These are phyloP conservation scores for Spicauda simplicius DNA, from an alignment of 2,888 invertebrate species.

Conservation along the genomic window DNA sequence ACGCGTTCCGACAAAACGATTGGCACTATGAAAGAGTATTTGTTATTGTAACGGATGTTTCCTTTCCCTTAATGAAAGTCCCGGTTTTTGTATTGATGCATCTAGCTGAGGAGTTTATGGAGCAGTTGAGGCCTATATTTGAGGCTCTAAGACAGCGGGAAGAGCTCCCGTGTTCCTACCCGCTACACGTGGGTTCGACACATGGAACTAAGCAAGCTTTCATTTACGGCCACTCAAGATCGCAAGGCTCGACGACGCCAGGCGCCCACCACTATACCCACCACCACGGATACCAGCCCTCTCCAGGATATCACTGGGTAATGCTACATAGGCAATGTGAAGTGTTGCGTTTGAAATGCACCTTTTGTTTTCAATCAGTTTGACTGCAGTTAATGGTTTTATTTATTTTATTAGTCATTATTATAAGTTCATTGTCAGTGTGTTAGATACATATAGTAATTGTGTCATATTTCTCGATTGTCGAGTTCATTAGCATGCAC, in stretches of 20 bases:
- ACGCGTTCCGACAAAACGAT: slow-evolving; percentile 73
- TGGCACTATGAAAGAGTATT: slow-evolving; percentile 79
- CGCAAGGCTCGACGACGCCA: slow-evolving; percentile 86
- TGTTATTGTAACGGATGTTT: slow-evolving; percentile 57
- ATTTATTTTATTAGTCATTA: slow-evolving; percentile 54
- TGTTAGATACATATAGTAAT: slow-evolving; percentile 55
- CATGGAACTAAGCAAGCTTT: slow-evolving; percentile 86
- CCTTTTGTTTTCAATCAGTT: slow-evolving; percentile 55
- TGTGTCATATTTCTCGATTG: slow-evolving; percentile 41
- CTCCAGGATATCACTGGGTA: slow-evolving; percentile 92
- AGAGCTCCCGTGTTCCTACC: slow-evolving; percentile 95
- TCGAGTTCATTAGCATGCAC: slow-evolving; percentile 67
- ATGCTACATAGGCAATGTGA: slow-evolving; percentile 75
- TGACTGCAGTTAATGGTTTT: slow-evolving; percentile 55
- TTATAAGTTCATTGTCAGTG: slow-evolving; percentile 57
- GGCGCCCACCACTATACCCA: slow-evolving; percentile 87
- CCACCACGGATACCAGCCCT: slow-evolving; percentile 89
- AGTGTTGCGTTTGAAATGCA: slow-evolving; percentile 65
- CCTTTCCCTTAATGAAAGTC: slow-evolving; percentile 72
- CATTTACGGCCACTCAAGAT: slow-evolving; percentile 86
- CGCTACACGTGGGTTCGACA: slow-evolving; percentile 92
- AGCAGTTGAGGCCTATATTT: slow-evolving; percentile 98
- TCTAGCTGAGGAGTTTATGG: slow-evolving; percentile 97
- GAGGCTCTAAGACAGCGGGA: slow-evolving; percentile 96
- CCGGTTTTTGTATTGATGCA: slow-evolving; percentile 79